Conservation (phyloP, 64 coral and sea anemone species). For the Porites australiensis region DNA sequence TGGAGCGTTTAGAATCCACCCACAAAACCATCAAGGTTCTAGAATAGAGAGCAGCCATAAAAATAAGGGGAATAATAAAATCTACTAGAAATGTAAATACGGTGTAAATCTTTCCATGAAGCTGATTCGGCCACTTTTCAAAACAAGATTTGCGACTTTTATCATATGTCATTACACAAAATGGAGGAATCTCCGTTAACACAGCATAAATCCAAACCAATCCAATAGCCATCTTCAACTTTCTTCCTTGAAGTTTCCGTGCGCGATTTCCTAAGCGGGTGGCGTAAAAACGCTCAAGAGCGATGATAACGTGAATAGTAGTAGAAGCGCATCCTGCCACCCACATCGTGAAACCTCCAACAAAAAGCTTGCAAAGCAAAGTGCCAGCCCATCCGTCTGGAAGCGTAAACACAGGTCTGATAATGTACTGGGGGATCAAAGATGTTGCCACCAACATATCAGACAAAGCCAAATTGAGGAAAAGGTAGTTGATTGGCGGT, state of each 20-base stretch:
- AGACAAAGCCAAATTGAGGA: not conserved
- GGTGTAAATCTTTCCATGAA: constrained; percentile 4
- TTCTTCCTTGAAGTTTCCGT: not conserved
- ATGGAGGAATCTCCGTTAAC: not conserved
- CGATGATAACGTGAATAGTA: not conserved
- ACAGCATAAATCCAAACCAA: constrained; percentile 3
- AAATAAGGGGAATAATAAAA: not conserved
- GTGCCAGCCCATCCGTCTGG: constrained; percentile 1
- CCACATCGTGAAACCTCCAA: not conserved
- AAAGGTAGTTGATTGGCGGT: not conserved
- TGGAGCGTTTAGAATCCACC: not conserved
- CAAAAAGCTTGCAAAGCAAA: not conserved
- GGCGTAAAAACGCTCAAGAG: not conserved
- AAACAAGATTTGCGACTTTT: not conserved
- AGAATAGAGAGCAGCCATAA: not conserved
- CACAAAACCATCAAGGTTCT: not conserved
- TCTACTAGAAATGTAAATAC: not conserved
- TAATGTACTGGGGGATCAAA: not conserved
- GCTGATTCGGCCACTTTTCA: not conserved
- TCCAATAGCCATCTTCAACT: not conserved
- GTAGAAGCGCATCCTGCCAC: not conserved
- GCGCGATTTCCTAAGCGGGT: not conserved
- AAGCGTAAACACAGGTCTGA: not conserved
- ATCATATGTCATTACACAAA: not conserved
- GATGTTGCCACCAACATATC: constrained; percentile 10